Percentiles rank a stretch among this genome's conserved stretches.
These are phyloP conservation scores for Caenorhabditis sp. DNA, from an alignment of 2,888 invertebrate genomes.

Conservation along the genomic window DNA sequence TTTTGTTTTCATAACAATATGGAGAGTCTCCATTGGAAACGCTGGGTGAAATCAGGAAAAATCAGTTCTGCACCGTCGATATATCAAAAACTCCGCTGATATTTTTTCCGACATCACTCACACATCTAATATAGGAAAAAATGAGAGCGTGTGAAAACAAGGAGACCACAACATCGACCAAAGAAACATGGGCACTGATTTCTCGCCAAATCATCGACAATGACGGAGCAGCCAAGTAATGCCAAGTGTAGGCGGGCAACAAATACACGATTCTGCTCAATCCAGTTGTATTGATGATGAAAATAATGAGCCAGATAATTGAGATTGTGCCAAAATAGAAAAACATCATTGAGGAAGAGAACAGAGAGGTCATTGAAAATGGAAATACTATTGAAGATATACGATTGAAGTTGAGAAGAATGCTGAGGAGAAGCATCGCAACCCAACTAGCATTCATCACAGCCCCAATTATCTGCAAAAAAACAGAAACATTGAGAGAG, in stretches of 20 bases:
- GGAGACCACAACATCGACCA: constrained; percentile 38
- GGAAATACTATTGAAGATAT: constrained; percentile 43
- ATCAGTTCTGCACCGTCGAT: no score
- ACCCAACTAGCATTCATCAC: constrained; percentile 49
- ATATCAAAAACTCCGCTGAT: not conserved
- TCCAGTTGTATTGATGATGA: constrained; percentile 26
- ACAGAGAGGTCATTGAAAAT: constrained; percentile 26
- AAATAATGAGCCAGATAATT: constrained; percentile 28
- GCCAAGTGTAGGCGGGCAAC: constrained; percentile 47
- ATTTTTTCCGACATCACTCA: constrained; percentile 6
- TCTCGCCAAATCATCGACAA: constrained; percentile 19
- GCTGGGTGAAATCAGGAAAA: no score
- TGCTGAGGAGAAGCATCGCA: constrained; percentile 42
- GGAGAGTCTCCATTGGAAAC: no score
- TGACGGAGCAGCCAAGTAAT: constrained; percentile 33
- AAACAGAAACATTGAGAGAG: no score
- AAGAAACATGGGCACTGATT: constrained; percentile 37
- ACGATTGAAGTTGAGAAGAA: constrained; percentile 46
- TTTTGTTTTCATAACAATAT: no score
- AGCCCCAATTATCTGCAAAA: constrained; percentile 43
- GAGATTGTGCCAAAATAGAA: constrained; percentile 31
- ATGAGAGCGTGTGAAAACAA: constrained; percentile 37
- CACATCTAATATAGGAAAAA: constrained; percentile 41
- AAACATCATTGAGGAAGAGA: constrained; percentile 20
- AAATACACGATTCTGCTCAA: constrained; percentile 46